A percentile compares a stretch with the other conserved stretches of the same genome.
Conservation (phyloP, 2,888 invertebrate species). For the Cerastis rubricosa region DNA sequence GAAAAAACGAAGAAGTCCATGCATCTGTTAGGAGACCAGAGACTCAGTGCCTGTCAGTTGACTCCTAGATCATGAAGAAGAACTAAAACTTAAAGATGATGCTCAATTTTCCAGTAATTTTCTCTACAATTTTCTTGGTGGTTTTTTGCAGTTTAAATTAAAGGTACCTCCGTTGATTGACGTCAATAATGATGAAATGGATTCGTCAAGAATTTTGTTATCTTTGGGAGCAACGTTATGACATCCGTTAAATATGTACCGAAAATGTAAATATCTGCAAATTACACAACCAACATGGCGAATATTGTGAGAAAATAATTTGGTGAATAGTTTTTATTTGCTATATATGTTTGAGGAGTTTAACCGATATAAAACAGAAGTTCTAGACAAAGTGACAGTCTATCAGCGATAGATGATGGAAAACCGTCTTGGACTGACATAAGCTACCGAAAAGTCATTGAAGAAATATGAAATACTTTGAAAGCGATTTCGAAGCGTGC, state of each 20-base stretch:
- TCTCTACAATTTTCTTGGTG: neutral
- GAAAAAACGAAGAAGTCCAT: neutral
- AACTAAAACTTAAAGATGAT: neutral
- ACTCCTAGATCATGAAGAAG: neutral
- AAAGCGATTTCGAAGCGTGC: neutral
- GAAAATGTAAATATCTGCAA: neutral
- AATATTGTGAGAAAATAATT: neutral
- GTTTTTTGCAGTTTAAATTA: neutral
- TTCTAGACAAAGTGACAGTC: neutral
- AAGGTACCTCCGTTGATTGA: neutral
- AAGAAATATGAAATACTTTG: neutral
- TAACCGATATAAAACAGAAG: neutral
- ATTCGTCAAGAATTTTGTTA: slow-evolving; percentile 10
- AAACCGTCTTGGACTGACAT: neutral
- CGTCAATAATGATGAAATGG: slow-evolving; percentile 14
- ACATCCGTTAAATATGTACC: slow-evolving; percentile 1
- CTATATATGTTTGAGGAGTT: neutral
- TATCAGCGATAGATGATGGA: neutral
- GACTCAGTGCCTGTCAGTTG: neutral
- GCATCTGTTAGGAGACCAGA: neutral
- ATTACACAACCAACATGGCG: neutral
- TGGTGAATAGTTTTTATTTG: neutral
- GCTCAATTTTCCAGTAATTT: neutral
- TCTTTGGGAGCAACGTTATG: neutral
- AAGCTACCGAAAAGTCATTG: neutral